A percentile compares a stretch with the other conserved stretches of the same genome.
phyloP scores from a whole-genome alignment of 2,888 invertebrate genomes.

The Entomobrya multifasciata region DNA sequence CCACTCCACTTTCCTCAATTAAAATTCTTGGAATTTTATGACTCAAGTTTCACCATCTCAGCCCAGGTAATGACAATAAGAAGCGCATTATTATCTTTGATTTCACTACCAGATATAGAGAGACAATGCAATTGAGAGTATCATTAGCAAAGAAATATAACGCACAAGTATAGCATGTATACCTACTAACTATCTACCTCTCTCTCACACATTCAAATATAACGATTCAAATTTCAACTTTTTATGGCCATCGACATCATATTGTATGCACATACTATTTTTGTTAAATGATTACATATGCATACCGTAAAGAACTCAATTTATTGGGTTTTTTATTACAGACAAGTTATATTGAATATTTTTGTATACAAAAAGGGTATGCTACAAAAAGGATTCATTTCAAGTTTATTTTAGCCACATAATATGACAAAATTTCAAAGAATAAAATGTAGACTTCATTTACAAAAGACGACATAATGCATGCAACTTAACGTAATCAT shows the following conservation, averaged over 20 bases:
- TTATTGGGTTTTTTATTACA: constrained; percentile 32
- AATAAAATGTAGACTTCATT: constrained; percentile 14
- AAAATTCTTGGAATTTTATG: constrained; percentile 71
- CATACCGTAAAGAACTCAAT: neutral
- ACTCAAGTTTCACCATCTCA: constrained; percentile 67
- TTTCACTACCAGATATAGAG: constrained; percentile 59
- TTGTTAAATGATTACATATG: neutral
- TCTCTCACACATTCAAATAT: neutral
- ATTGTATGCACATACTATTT: neutral
- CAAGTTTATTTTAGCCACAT: neutral
- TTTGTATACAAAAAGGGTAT: neutral
- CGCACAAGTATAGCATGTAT: neutral
- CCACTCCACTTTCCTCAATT: constrained; percentile 53
- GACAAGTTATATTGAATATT: constrained; percentile 25
- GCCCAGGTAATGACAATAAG: constrained; percentile 70
- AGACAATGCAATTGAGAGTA: constrained; percentile 46
- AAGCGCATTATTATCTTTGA: constrained; percentile 67
- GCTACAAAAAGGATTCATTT: neutral
- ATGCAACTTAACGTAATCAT: too few relatives aligned
- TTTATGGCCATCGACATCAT: neutral
- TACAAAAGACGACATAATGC: neutral
- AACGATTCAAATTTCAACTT: constrained; percentile 28
- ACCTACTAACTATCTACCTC: neutral
- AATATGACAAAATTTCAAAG: constrained; percentile 2
- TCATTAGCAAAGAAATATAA: constrained; percentile 45